Percentiles rank a stretch among this genome's conserved stretches.
phyloP scores from a whole-genome alignment of 2,888 invertebrate genomes.

The Trissonchulus sp. region DNA sequence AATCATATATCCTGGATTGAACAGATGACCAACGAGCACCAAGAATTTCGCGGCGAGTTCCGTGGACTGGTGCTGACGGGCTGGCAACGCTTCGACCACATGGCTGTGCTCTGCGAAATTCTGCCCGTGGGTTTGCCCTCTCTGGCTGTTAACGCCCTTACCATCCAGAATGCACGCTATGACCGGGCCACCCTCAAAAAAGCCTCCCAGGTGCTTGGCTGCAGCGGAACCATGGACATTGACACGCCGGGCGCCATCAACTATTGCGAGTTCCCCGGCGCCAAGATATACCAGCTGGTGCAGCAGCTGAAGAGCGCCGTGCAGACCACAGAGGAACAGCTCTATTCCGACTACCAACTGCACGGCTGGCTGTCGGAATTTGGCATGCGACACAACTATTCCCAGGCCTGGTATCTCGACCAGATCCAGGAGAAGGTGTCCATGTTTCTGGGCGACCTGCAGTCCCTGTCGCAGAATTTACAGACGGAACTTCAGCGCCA shows the following conservation, averaged over 20 bases:
- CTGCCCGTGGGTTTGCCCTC: constrained; percentile 53
- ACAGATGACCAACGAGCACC: constrained; percentile 45
- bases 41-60: constrained; percentile 35
- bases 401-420: constrained; percentile 41
- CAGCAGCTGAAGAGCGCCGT: constrained; percentile 34
- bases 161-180: background rate
- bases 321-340: constrained; percentile 34
- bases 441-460: background rate
- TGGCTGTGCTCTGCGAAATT: constrained; percentile 56
- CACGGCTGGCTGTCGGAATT: constrained; percentile 44
- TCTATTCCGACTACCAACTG: constrained; percentile 33
- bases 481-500: constrained; percentile 37
- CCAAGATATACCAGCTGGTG: constrained; percentile 29
- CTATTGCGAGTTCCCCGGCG: constrained; percentile 32
- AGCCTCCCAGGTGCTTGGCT: background rate
- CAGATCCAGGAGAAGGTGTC: constrained; percentile 28
- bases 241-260: constrained; percentile 28
- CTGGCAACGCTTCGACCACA: constrained; percentile 58
- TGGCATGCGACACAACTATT: constrained; percentile 40
- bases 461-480: background rate
- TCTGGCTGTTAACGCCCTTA: constrained; percentile 40
- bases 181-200: background rate
- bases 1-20: constrained; percentile 56
- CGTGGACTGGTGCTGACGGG: constrained; percentile 56
- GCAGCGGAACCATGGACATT: constrained; percentile 19